phyloP scores from a whole-genome alignment of 2,797 vertebrate genomes.

The Amblyraja radiata region DNA sequence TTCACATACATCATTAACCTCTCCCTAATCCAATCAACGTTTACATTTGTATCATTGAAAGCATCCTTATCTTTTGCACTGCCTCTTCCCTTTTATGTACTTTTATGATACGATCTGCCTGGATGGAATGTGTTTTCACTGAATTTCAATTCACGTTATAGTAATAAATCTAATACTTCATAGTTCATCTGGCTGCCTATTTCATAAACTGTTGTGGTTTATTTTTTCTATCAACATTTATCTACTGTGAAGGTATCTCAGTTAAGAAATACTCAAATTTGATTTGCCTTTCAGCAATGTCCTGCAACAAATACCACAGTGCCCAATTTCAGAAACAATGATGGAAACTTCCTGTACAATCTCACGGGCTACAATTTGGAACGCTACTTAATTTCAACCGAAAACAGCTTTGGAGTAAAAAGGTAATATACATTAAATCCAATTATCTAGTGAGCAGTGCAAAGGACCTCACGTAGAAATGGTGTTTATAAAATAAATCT shows the following conservation, averaged over 20 bases:
- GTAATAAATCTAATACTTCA: too few relatives aligned
- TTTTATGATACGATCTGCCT: too few relatives aligned
- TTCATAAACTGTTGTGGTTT: background rate
- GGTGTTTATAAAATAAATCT: too few relatives aligned
- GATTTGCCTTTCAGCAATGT: constrained; percentile 49
- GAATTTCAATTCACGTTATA: too few relatives aligned
- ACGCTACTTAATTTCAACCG: constrained; percentile 50
- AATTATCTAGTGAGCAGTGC: background rate
- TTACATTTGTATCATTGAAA: too few relatives aligned
- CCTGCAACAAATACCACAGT: constrained; percentile 40
- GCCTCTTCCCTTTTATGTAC: too few relatives aligned
- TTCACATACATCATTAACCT: too few relatives aligned
- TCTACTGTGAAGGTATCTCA: background rate
- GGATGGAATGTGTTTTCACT: too few relatives aligned
- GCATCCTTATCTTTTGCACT: too few relatives aligned
- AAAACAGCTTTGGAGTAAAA: constrained; percentile 41
- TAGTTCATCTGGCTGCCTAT: background rate
- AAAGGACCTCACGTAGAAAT: background rate
- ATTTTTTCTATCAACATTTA: background rate
- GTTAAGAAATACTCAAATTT: background rate
- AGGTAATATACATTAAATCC: constrained; percentile 47
- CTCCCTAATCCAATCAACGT: too few relatives aligned
- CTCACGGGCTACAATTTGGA: constrained; percentile 53
- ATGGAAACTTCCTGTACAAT: constrained; percentile 53
- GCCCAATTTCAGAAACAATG: constrained; percentile 47